Evolutionary conservation across 1,140 invertebrate species (phyloP).

Genomic region (Carposina sasakii): DNA sequence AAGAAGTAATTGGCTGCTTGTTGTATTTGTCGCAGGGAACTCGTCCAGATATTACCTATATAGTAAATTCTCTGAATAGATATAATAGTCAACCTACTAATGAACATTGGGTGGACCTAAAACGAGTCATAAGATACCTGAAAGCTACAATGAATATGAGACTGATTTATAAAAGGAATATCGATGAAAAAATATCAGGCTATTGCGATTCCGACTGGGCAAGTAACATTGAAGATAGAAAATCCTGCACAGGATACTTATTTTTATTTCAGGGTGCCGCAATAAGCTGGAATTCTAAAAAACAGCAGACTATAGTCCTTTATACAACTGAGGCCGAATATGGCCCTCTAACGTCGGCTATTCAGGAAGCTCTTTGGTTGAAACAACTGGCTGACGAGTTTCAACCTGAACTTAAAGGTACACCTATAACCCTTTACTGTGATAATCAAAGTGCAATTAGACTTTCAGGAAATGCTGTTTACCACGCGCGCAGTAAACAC

Average conservation of each 20-base stretch:
- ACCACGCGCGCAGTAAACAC: conserved; percentile 40
- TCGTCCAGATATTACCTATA: conserved; percentile 18
- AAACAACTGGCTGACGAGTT: conserved; percentile 21
- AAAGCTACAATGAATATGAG: conserved; percentile 17
- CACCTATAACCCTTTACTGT: conserved; percentile 19
- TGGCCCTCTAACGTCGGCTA: conserved; percentile 25
- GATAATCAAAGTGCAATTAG: conserved; percentile 51
- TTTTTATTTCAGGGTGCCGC: conserved; percentile 39
- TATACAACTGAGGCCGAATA: conserved; percentile 61
- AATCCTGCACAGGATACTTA: conserved; percentile 39
- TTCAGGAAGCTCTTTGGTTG: conserved; percentile 27
- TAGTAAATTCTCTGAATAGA: conserved; percentile 16
- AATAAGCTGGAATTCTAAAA: conserved; percentile 41
- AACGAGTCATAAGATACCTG: conserved; percentile 21
- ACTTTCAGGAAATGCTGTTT: conserved; percentile 46
- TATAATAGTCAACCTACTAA: conserved; percentile 16
- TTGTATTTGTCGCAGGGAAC: conserved; percentile 12
- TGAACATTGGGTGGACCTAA: conserved; percentile 18
- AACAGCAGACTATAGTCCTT: conserved; percentile 41
- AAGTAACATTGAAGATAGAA: conserved; percentile 30
- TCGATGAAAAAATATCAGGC: conserved; percentile 18
- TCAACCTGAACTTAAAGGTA: conserved; percentile 11
- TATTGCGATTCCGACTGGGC: conserved; percentile 59
- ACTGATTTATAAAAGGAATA: conserved; percentile 15
- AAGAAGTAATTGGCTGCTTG: conserved; percentile 7